phyloP scores from a whole-genome alignment of 2,113 vertebrate species.

The Pterocles burchelli region DNA sequence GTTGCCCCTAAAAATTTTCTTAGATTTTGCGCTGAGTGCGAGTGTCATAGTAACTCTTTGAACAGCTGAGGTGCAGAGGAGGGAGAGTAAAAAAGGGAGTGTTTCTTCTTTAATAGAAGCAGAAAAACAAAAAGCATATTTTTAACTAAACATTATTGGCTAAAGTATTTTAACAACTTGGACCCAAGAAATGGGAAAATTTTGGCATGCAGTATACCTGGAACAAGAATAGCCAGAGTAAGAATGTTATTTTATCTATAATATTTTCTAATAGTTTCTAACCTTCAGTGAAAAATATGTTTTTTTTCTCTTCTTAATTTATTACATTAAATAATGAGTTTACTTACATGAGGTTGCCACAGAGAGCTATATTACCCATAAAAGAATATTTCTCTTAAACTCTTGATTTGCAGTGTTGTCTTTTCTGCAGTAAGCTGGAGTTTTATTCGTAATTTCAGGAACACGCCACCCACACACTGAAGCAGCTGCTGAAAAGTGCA shows the following conservation, averaged over 20 bases:
- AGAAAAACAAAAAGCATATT: not conserved
- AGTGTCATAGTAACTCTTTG: not conserved
- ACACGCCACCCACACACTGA: conserved; percentile 1
- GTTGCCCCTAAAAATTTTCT: not conserved
- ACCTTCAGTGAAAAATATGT: not conserved
- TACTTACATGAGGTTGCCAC: not conserved
- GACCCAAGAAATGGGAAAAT: not conserved
- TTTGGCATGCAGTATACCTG: not conserved
- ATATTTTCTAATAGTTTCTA: not conserved
- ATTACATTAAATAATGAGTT: not conserved
- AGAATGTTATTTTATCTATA: not conserved
- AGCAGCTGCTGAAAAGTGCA: conserved; percentile 51
- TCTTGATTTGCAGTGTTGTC: not conserved
- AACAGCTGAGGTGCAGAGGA: not conserved
- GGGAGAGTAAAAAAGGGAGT: not conserved
- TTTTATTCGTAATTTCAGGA: conserved; percentile 54
- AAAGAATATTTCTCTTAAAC: not conserved
- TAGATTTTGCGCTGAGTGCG: not conserved
- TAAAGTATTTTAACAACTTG: not conserved
- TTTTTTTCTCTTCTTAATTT: not conserved
- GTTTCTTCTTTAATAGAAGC: not conserved
- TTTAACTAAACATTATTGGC: not conserved
- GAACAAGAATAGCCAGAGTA: not conserved
- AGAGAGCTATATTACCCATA: not conserved
- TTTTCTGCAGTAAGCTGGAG: conserved; percentile 5